phyloP scores from a whole-genome alignment of 2,797 vertebrate species.

The Siniperca undulata region DNA sequence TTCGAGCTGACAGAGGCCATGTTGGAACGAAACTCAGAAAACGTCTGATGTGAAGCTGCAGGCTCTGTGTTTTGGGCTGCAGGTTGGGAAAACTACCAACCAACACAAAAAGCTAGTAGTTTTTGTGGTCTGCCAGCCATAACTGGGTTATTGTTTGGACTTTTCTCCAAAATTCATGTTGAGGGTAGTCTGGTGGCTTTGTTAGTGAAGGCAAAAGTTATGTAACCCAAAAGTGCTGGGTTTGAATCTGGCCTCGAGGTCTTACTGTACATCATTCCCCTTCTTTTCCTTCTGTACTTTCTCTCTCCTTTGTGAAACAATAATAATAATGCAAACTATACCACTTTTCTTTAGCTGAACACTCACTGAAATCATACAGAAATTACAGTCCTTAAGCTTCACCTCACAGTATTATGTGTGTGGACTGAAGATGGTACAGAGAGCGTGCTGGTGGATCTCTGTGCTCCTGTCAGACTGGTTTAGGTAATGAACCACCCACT shows the following conservation, averaged over 20 bases:
- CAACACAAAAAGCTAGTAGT: neutral
- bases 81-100: conserved; percentile 21
- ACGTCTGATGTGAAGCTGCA: conserved; percentile 50
- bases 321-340: neutral
- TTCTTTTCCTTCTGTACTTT: neutral
- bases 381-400: neutral
- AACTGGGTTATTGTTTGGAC: neutral
- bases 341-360: neutral
- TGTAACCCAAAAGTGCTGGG: neutral
- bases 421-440: too few species aligned
- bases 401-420: neutral
- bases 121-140: conserved; percentile 9
- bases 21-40: conserved; percentile 46
- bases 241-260: neutral
- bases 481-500: neutral
- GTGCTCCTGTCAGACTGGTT: conserved; percentile 32
- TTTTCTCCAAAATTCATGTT: neutral
- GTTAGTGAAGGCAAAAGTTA: neutral
- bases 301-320: neutral
- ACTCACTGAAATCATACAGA: neutral
- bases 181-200: neutral
- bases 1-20: conserved; percentile 49
- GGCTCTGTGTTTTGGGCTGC: conserved; percentile 21
- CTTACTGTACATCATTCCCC: neutral
- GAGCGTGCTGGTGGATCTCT: neutral